These are phyloP conservation scores for Adela reaumurella DNA, from an alignment of 2,888 invertebrate genomes.

Conservation along the genomic window DNA sequence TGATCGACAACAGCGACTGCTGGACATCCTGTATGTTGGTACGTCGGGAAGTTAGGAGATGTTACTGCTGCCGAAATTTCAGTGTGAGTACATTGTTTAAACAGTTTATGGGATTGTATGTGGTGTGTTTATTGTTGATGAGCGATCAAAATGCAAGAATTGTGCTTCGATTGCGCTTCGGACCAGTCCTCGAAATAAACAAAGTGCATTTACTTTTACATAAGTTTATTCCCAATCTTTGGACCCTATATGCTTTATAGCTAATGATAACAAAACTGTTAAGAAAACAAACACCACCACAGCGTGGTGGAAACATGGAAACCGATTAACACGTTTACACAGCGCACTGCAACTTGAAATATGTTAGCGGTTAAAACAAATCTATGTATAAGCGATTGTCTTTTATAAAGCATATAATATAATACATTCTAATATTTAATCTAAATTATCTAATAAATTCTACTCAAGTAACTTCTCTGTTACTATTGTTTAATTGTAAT, in stretches of 20 bases:
- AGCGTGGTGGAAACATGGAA: not conserved
- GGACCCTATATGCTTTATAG: slow-evolving; percentile 72
- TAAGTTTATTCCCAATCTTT: slow-evolving; percentile 71
- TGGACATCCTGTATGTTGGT: too few relatives aligned
- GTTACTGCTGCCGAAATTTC: too few relatives aligned
- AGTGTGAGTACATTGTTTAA: too few relatives aligned
- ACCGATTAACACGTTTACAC: not conserved
- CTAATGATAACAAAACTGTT: slow-evolving; percentile 42
- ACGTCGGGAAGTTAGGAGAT: too few relatives aligned
- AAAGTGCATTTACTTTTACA: slow-evolving; percentile 41
- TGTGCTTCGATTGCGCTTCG: not conserved
- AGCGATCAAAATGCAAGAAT: too few relatives aligned
- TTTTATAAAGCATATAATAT: slow-evolving; percentile 4
- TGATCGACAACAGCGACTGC: too few relatives aligned
- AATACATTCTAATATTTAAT: slow-evolving; percentile 2
- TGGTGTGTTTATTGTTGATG: too few relatives aligned
- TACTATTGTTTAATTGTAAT: too few relatives aligned
- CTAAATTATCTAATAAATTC: not conserved
- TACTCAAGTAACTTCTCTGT: not conserved
- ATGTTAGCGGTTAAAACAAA: not conserved
- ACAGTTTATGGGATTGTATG: too few relatives aligned
- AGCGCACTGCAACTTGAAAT: not conserved
- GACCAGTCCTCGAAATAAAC: not conserved
- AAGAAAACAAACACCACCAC: not conserved
- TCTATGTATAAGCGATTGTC: slow-evolving; percentile 4